Evolutionary conservation across 1,140 invertebrate genomes (phyloP), one percentile per base, ranked within the genome.

Genomic region (Oryctes rhinoceros): DNA sequence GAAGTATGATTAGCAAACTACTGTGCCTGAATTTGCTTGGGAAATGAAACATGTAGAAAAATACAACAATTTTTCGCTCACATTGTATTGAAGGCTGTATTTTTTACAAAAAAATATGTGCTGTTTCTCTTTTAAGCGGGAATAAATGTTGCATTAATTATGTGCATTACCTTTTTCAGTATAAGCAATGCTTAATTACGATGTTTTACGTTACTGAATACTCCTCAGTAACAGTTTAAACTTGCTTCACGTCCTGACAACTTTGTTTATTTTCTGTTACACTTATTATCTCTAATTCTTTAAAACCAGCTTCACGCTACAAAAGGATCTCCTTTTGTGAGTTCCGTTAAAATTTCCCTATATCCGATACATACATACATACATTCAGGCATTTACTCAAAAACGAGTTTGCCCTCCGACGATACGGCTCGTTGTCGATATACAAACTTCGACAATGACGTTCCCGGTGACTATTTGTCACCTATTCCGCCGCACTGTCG

Each of bases 231-330:
- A 18, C 53, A 59, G 53, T 18, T 18, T 20, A 5, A 59, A 59
- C 18, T n/a, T 18, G 15, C n/a, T 10, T 24, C 4, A 10, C 20
- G 35, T 37, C 11, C 20, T 71, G 37, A 71, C 65, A 71, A 71
- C 65, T 71, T 37, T 71, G 65, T 71, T 71, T 71, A 71, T 71
- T 71, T 71, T 71, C 65, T 71, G 65, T 71, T 71, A 71, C 24
- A 37, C 65, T 35, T 71, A 71, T 71, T 71, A 71, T 37, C 24
- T 15, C 65, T 37, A 37, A 71, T 71, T 71, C 35, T 71, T 71
- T 71, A 71, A 71, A 71, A 71, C 65, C 65, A 37, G 35, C 65
- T 71, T 24, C 65, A 4, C 65, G 9, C 35, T 35, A 71, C 65
- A 71, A 71, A 71, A 71, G 65, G 65, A 71, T 35, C 65, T 71